These are phyloP conservation scores for Amphipyra berbera DNA, from an alignment of 2,888 invertebrate species.

Conservation along the genomic window DNA sequence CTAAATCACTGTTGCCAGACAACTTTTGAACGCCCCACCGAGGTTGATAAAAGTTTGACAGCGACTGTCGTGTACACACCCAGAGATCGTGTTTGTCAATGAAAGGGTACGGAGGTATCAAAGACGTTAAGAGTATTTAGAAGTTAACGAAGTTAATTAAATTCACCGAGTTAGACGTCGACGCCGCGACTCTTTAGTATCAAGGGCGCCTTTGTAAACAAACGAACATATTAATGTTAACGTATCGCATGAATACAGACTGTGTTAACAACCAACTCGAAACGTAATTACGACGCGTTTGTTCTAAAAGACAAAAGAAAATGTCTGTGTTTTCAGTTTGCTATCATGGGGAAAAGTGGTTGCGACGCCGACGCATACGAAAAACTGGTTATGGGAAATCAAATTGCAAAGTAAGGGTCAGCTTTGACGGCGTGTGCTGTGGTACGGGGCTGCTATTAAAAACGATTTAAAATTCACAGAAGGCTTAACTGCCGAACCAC, in stretches of 20 bases:
- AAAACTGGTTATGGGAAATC: constrained; percentile 68
- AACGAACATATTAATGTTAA: constrained; percentile 86
- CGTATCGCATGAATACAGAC: constrained; percentile 83
- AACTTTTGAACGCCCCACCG: constrained; percentile 74
- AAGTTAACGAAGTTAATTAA: constrained; percentile 90
- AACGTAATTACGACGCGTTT: constrained; percentile 81
- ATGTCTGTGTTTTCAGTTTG: constrained; percentile 45
- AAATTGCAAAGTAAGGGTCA: constrained; percentile 73
- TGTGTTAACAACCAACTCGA: constrained; percentile 76
- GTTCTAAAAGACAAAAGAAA: constrained; percentile 70
- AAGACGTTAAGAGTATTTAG: constrained; percentile 89
- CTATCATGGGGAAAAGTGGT: constrained; percentile 38
- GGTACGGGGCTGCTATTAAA: constrained; percentile 79
- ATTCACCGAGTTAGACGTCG: constrained; percentile 86
- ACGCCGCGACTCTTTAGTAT: constrained; percentile 83
- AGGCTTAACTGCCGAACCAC: constrained; percentile 78
- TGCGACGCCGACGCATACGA: constrained; percentile 12
- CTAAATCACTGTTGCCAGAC: constrained; percentile 86
- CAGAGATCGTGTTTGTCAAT: constrained; percentile 82
- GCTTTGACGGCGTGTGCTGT: constrained; percentile 74
- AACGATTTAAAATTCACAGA: constrained; percentile 89
- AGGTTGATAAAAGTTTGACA: constrained; percentile 87
- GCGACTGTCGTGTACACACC: constrained; percentile 82
- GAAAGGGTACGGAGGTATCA: constrained; percentile 85
- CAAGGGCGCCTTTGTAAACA: constrained; percentile 87